phyloP scores from a whole-genome alignment of 2,797 vertebrate genomes.

The Chromis chromis region DNA sequence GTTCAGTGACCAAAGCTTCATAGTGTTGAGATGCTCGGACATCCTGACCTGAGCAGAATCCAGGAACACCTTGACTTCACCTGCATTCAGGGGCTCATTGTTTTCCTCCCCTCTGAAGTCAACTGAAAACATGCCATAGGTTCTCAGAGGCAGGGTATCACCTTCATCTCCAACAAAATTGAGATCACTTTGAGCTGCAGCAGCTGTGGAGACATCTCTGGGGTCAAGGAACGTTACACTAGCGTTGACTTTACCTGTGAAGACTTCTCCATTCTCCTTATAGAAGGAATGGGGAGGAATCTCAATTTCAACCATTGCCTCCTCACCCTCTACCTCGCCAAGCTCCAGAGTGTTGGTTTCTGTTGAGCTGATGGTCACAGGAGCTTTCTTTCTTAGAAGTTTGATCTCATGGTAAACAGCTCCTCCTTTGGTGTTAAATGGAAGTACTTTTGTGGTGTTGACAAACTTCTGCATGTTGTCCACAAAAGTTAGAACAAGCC shows the following conservation, averaged over 20 bases:
- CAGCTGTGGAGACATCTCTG: conserved; percentile 90
- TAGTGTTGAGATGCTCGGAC: conserved; percentile 90
- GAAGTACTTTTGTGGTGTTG: conserved; percentile 96
- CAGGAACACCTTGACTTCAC: conserved; percentile 93
- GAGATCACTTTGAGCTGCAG: conserved; percentile 94
- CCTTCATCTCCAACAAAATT: conserved; percentile 93
- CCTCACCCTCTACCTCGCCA: conserved; percentile 89
- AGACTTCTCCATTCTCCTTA: conserved; percentile 92
- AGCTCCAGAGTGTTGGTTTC: conserved; percentile 90
- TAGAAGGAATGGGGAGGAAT: conserved; percentile 94
- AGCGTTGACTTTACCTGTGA: conserved; percentile 92
- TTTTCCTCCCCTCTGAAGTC: conserved; percentile 91
- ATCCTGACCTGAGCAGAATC: conserved; percentile 93
- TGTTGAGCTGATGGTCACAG: conserved; percentile 87
- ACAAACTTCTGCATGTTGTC: conserved; percentile 97
- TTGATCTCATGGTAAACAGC: conserved; percentile 95
- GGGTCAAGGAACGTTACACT: conserved; percentile 97
- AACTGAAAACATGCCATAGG: conserved; percentile 98
- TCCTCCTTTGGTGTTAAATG: conserved; percentile 93
- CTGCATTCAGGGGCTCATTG: conserved; percentile 91
- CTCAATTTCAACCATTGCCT: conserved; percentile 93
- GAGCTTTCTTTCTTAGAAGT: conserved; percentile 90
- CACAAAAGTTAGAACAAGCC: conserved; percentile 95
- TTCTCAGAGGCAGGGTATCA: conserved; percentile 92
- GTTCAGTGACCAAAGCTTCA: conserved; percentile 98